These are phyloP conservation scores for Iguana delicatissima DNA, from an alignment of 2,797 vertebrate species.

Conservation along the genomic window DNA sequence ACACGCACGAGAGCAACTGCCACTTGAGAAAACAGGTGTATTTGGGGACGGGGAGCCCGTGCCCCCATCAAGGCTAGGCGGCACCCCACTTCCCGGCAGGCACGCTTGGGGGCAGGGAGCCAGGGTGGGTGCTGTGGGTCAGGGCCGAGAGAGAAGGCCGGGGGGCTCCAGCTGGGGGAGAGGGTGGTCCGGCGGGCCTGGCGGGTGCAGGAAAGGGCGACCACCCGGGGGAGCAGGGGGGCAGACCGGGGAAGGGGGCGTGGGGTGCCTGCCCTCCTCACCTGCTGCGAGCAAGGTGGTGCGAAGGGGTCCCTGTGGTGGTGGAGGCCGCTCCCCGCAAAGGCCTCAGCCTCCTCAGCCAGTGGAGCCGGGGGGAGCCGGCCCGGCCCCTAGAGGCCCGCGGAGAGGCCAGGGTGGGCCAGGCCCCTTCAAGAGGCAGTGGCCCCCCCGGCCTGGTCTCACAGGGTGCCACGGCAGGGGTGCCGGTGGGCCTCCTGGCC, in stretches of 20 bases:
- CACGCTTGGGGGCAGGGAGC: fast-evolving
- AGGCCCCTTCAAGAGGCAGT: not conserved
- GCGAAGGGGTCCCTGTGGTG: too few species aligned
- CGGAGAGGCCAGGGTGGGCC: not conserved
- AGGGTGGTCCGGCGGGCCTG: not conserved
- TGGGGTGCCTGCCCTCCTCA: not conserved
- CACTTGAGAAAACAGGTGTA: not conserved
- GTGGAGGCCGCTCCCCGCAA: too few species aligned
- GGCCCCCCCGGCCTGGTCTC: not conserved
- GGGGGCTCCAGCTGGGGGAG: not conserved
- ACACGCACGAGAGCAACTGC: too few species aligned
- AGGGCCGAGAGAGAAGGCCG: not conserved
- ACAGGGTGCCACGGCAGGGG: too few species aligned
- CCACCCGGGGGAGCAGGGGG: not conserved
- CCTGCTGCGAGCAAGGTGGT: too few species aligned
- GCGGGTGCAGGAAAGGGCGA: not conserved
- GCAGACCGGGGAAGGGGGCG: not conserved
- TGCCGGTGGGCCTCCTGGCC: too few species aligned
- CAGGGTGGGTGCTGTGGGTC: not conserved
- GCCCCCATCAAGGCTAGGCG: not conserved
- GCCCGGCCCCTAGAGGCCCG: not conserved
- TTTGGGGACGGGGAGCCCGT: not conserved
- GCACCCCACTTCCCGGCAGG: not conserved
- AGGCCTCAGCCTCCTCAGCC: too few species aligned
- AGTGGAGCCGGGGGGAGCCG: not conserved